Base-by-base conservation (phyloP, 2,888 invertebrate genomes). In the Polydrusus tereticollis region DNA sequence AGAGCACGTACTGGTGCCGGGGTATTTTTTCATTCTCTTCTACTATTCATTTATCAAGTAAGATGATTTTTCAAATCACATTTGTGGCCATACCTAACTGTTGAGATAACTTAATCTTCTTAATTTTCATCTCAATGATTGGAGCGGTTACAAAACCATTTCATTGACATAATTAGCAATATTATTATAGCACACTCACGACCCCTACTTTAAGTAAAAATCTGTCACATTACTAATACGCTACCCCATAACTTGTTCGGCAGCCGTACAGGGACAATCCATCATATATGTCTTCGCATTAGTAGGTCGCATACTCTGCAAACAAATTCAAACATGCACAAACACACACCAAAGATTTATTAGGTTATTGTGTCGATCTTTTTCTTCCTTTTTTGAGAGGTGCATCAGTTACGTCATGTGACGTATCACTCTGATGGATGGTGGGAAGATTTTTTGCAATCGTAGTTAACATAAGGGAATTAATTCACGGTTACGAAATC, bases 201-300 rank as follows among this genome's bases (percentile, higher is more conserved):
- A 23, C 0, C 26, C 1, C 26, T 14, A 50, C 2, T n/a, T 50
- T 26, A 26, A n/a, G 6, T 26, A 50, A 55, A 55, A 29, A 29
- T 55, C 18, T n/a, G 20, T 29, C 52, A 8, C 16, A 29, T 55
- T 55, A 55, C 29, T 55, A 29, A 55, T 21, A 55, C 18, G 29
- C 29, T 29, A 29, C 52, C 52, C 52, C 29, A 55, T 29, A 29
- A 55, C 52, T 55, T 55, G 52, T 55, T 33, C 8, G 18, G 29
- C 52, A 55, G 16, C 16, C 29, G 52, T 29, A 55, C 29, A 21
- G 6, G 33, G 55, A 23, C 43, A 47, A 84, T 84, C 83, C 83
- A 84, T 84, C 84, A 84, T 80, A 73, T 45, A 77, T 79, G 83
- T 83, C 84, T 81, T 84, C 83, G 78, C 79, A 77, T 80, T 80